Evolutionary conservation across 2,113 vertebrate genomes (phyloP), one percentile per base, ranked within the genome.

Genomic region (Dromaius novaehollandiae): DNA sequence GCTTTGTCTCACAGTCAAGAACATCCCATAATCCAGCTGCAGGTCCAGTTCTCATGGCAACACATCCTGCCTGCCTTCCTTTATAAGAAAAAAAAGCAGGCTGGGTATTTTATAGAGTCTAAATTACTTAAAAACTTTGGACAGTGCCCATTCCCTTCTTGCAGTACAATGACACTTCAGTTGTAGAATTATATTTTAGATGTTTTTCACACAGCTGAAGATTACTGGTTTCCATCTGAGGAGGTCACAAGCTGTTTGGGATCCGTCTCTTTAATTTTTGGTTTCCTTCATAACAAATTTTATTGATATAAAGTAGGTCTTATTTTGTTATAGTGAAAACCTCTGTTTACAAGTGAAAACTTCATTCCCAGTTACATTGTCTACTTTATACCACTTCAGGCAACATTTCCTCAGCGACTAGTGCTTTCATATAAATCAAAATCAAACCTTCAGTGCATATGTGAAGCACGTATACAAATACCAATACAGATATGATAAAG

Each of bases 21-120:
- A 99, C 98, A 93, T 99, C 97, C 99, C 99, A 99, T 87, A 99
- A 97, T 82, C 99, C 99, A 61, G 99, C 99, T 81, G 98, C 97
- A 48, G 83, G 73, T 48, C 99, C 99, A 28, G 99, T 99, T 95
- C 86, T 98, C 98, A 99, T 98, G 34, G 98, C 99, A 71, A 99
- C 98, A 40, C 99, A 99, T 61, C 99, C 99, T 84, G 98, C 92
- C 36, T 97, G 97, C 83, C 98, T 98, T 91, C 98, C 99, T 99
- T 83, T 34, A 42, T 20, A 11, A 61, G 36, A 80, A 60, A 69
- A 55, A 90, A 71, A 90, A 18, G 3, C 5, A 40, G 0, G 0
- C 26, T 61, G 10, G 8, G 30, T 65, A 36, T 53, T 65, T 73
- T 88, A 44, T 63, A 30, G 32, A 25, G 7, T 25, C 17, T 38